phyloP scores from a whole-genome alignment of 92 coral and sea anemone species.

The Palythoa grandiflora region DNA sequence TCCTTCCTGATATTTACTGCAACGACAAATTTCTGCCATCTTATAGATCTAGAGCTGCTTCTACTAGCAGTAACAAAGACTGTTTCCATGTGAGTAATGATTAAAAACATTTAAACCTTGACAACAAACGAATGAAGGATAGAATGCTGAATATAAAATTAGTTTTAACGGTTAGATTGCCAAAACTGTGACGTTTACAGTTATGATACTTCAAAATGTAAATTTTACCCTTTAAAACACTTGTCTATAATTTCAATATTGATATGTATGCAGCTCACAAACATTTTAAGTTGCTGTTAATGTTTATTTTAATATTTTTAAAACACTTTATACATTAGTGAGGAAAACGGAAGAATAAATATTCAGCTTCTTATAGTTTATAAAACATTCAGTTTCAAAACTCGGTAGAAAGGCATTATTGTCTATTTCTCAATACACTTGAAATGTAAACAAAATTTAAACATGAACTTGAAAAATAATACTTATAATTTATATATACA shows the following conservation, averaged over 20 bases:
- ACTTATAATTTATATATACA: background rate
- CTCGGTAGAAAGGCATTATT: too few species aligned
- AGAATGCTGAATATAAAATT: background rate
- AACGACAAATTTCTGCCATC: too few species aligned
- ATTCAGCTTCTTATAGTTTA: background rate
- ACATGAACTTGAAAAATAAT: background rate
- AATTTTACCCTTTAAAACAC: background rate
- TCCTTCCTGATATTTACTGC: too few species aligned
- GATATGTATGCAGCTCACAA: too few species aligned
- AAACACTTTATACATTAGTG: background rate
- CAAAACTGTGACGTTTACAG: too few species aligned
- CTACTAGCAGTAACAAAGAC: too few species aligned
- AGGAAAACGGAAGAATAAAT: background rate
- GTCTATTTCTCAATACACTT: background rate
- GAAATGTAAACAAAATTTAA: conserved; percentile 16
- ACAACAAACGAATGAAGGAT: background rate
- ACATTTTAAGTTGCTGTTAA: too few species aligned
- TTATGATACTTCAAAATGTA: background rate
- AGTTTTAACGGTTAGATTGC: background rate
- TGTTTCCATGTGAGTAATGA: too few species aligned
- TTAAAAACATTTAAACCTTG: too few species aligned
- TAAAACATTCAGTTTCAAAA: background rate
- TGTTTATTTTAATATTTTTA: too few species aligned
- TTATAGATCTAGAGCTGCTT: too few species aligned
- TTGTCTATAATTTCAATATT: too few species aligned